Evolutionary conservation across 1,140 invertebrate genomes (phyloP), one percentile per base, ranked within the genome.

Genomic region (Colletes gigas): DNA sequence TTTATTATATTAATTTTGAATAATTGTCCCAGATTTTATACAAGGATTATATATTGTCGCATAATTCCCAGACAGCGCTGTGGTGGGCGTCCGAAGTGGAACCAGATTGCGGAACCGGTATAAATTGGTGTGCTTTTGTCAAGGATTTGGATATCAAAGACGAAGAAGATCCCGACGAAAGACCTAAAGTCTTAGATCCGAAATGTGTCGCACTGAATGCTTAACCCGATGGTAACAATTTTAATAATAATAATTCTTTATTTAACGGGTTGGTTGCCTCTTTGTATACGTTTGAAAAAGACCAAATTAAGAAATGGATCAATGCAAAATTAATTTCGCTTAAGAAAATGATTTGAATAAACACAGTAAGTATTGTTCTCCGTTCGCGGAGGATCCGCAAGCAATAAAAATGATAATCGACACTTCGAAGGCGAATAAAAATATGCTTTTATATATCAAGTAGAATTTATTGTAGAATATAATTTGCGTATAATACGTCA

Each of bases 111-210:
- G 91, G 92, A 8, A 76, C 78, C 63, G 83, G 91, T 44, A 93
- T 95, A 78, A 92, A 94, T 83, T 95, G 94, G 93, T 90, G 88
- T 60, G 87, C 84, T 30, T 94, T 95, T 66, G 89, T 94, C 67
- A 93, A 94, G 60, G 93, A 93, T 84, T 89, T 95, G 15, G 88
- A 92, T 82, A 91, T 95, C 78, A 89, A 93, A 65, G 79, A 87
- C 1, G 82, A 91, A 30, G 69, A 81, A 1, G 9, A 67, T 14
- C 12, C 44, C 0, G 14, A 21, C 0, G 47, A 81, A 30, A n/a
- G 4, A 1, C 12, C n/a, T 5, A 69, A 73, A 39, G 17, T 9
- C 3, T 1, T 5, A 12, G 55, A 84, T 10, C 50, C 12, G 15
- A 75, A 12, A 19, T 66, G 17, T 10, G 47, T 66, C 47, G 55